Evolutionary conservation across 2,113 vertebrate species (phyloP), one percentile per base, ranked within the genome.

Genomic region (Paratilapia polleni): DNA sequence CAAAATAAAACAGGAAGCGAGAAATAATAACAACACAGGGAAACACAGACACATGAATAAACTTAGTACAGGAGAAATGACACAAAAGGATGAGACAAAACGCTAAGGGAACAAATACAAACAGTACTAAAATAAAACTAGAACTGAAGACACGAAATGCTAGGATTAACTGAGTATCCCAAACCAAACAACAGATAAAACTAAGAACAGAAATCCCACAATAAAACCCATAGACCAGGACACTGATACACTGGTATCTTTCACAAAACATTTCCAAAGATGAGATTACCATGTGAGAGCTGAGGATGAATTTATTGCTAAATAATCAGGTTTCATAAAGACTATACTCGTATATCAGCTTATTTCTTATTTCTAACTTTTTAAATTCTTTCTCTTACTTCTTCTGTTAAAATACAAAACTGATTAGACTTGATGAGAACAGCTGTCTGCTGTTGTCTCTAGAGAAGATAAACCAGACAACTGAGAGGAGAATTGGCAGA

Each of bases 401-500:
- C n/a, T 83, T 88, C 57, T 81, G 85, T 88, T 79, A 80, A 85
- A 81, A 76, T 80, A 61, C 75, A 61, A 59, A 41, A 80, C 66
- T 66, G 68, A 81, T 87, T 61, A 87, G 62, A 52, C 6, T 62
- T 84, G 80, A 85, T 54, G 63, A 83, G 64, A 83, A 36, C 85
- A 86, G 75, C 77, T 85, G 88, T 74, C 66, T 84, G 17, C 22
- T 31, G 76, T 78, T 60, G 41, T 87, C 87, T 84, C 64, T 22
- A 38, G 57, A 81, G 82, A 43, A 85, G 58, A 34, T 59, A 43
- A 76, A 82, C 11, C 54, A 41, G 64, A 49, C 20, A 49, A 74
- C 78, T 78, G n/a, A 74, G 56, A 63, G 8, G 52, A 84, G 49
- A 66, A 68, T 47, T 84, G 76, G 36, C 57, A 80, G 62, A 54